These are phyloP conservation scores for Trichomalopsis sarcophagae DNA, from an alignment of 1,140 invertebrate genomes.

Conservation along the genomic window DNA sequence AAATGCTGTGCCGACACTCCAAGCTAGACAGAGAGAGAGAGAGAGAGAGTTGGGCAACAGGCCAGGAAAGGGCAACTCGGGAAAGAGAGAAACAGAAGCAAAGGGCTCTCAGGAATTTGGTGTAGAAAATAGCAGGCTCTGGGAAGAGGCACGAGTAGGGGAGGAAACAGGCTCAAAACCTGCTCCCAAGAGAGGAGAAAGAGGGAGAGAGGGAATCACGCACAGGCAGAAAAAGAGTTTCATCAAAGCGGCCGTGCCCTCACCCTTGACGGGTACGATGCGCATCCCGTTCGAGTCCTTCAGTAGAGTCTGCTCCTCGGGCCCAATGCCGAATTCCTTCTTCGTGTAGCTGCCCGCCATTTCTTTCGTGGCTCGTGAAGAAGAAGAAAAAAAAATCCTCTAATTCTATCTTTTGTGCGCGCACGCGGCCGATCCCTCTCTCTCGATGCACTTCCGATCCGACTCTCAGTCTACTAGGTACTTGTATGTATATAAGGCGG, in stretches of 20 bases:
- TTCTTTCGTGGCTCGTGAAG: neutral
- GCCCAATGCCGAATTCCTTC: slow-evolving; percentile 67
- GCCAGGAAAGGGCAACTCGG: slow-evolving; percentile 29
- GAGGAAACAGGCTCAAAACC: neutral
- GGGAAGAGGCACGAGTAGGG: neutral
- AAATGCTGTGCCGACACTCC: neutral
- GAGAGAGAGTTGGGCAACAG: neutral
- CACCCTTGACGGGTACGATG: slow-evolving; percentile 67
- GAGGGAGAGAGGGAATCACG: slow-evolving; percentile 2
- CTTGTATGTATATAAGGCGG: neutral
- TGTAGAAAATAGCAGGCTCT: slow-evolving; percentile 19
- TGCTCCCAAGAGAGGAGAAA: neutral
- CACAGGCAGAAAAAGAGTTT: neutral
- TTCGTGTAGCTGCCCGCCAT: slow-evolving; percentile 73
- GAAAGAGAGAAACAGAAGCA: slow-evolving; percentile 22
- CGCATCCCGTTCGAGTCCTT: slow-evolving; percentile 68
- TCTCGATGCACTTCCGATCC: neutral
- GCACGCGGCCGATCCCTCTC: neutral
- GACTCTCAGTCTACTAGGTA: neutral
- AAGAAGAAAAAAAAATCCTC: slow-evolving; percentile 7
- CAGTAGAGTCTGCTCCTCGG: slow-evolving; percentile 70
- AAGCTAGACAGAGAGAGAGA: neutral
- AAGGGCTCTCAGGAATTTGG: slow-evolving; percentile 28
- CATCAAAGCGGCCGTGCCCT: slow-evolving; percentile 1
- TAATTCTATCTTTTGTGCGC: neutral